These are phyloP conservation scores for Agapetus fuscipes DNA, from an alignment of 2,888 invertebrate genomes.

Conservation along the genomic window DNA sequence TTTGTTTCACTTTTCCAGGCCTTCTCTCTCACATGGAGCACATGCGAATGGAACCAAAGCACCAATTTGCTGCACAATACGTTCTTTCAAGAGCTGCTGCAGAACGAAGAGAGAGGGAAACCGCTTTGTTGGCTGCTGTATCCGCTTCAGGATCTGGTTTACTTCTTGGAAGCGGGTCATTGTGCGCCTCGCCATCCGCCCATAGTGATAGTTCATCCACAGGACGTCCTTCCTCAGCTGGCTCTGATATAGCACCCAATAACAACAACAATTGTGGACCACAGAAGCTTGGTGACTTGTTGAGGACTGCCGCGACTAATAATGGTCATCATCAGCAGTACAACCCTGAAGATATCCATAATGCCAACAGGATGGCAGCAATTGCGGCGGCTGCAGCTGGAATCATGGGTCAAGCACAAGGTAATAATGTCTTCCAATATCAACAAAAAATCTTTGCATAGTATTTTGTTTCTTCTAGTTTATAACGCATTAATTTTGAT, in stretches of 20 bases:
- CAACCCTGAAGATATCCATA: conserved; percentile 50
- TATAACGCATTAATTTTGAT: too few species aligned
- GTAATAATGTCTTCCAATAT: too few species aligned
- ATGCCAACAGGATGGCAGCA: conserved; percentile 56
- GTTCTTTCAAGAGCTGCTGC: conserved; percentile 85
- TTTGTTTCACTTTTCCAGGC: conserved; percentile 56
- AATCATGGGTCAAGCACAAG: conserved; percentile 51
- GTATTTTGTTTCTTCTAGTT: too few species aligned
- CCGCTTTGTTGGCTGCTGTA: conserved; percentile 57
- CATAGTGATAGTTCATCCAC: conserved; percentile 83
- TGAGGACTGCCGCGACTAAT: conserved; percentile 33
- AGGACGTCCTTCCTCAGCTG: conserved; percentile 69
- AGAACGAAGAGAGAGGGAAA: conserved; percentile 77
- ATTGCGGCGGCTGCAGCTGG: conserved; percentile 57
- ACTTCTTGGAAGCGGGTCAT: conserved; percentile 43
- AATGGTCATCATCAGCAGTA: conserved; percentile 56
- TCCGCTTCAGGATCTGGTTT: conserved; percentile 55
- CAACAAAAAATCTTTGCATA: too few species aligned
- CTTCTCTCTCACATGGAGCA: conserved; percentile 91
- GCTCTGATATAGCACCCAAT: conserved; percentile 59
- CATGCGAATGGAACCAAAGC: conserved; percentile 94
- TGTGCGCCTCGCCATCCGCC: conserved; percentile 75
- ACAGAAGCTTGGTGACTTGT: conserved; percentile 41
- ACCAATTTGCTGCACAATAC: conserved; percentile 92
- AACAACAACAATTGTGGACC: conserved; percentile 60